Evolutionary conservation across 2,113 vertebrate species (phyloP), one percentile per base, ranked within the genome.

Genomic region (Daboia siamensis): DNA sequence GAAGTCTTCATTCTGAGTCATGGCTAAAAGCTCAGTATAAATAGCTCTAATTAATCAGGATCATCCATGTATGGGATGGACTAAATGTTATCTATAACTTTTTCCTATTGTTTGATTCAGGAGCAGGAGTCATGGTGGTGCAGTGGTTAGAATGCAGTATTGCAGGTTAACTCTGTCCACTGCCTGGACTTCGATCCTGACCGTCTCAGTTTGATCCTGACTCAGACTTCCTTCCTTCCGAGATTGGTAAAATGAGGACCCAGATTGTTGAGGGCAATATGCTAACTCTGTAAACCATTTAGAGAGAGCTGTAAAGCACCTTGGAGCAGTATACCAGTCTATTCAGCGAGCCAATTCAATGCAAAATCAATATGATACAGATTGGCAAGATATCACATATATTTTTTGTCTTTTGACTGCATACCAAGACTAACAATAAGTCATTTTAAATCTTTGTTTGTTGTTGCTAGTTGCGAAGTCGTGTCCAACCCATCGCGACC

Each of bases 391-490:
- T 93, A 88, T 92, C 92, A 12, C 9, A 17, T 29, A 87, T 91
- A 92, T 74, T 88, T n/a, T 87, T 90, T 95, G 91, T 90, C 93
- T 93, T 74, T 89, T 87, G 61, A 93, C 92, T 91, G 93, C 91
- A 55, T 91, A 56, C 88, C 91, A 95, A 95, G 5, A 92, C 84
- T 54, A 91, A 94, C 94, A 97, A 96, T 94, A 94, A 97, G 97
- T 95, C 96, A 94, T 80, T 80, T 80, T 80, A 39, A 39, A 80
- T 80, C 69, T 87, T 93, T 94, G 94, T 95, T 96, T 39, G 39
- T 39, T 39, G 39, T 39, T 39, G 39, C 39, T 39, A 39, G 39
- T 39, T 39, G 39, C 39, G 39, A 39, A 39, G 39, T 39, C 39
- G 39, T 39, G 1, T 39, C 39, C 39, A 2, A 39, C 39, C 39